phyloP scores from a whole-genome alignment of 1,140 invertebrate genomes.

The Drosophila azteca region DNA sequence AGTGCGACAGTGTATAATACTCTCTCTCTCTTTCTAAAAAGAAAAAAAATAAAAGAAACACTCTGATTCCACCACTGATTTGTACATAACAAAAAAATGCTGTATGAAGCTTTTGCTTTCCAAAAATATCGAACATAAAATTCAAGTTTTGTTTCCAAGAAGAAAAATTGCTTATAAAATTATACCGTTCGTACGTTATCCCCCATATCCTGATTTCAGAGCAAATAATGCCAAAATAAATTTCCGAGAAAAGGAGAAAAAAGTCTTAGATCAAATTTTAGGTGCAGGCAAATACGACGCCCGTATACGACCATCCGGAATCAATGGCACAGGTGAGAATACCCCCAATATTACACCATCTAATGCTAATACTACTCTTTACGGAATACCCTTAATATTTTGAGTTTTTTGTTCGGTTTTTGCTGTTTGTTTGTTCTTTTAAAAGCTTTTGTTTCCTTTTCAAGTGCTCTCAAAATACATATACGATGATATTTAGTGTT shows the following conservation, averaged over 20 bases:
- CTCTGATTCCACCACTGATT: constrained; percentile 46
- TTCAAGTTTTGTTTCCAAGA: constrained; percentile 10
- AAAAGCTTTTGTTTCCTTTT: background rate
- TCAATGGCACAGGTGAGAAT: constrained; percentile 94
- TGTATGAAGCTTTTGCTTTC: constrained; percentile 65
- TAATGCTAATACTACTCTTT: constrained; percentile 9
- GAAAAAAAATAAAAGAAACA: constrained; percentile 9
- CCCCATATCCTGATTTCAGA: constrained; percentile 84
- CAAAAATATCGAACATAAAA: constrained; percentile 48
- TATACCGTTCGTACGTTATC: constrained; percentile 82
- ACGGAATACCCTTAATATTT: background rate
- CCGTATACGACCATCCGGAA: constrained; percentile 94
- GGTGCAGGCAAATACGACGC: constrained; percentile 95
- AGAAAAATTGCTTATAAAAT: constrained; percentile 55
- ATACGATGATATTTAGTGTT: constrained; percentile 21
- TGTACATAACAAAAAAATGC: constrained; percentile 63
- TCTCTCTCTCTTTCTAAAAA: constrained; percentile 20
- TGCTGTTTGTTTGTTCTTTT: background rate
- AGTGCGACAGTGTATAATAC: constrained; percentile 82
- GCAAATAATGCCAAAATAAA: constrained; percentile 90
- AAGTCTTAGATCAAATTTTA: constrained; percentile 96
- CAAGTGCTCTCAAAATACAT: background rate
- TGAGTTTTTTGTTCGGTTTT: constrained; percentile 3
- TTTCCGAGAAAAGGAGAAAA: constrained; percentile 96
- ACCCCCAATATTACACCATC: background rate